Conservation (phyloP, 2,888 invertebrate genomes). For the Mactromeris polynyma region DNA sequence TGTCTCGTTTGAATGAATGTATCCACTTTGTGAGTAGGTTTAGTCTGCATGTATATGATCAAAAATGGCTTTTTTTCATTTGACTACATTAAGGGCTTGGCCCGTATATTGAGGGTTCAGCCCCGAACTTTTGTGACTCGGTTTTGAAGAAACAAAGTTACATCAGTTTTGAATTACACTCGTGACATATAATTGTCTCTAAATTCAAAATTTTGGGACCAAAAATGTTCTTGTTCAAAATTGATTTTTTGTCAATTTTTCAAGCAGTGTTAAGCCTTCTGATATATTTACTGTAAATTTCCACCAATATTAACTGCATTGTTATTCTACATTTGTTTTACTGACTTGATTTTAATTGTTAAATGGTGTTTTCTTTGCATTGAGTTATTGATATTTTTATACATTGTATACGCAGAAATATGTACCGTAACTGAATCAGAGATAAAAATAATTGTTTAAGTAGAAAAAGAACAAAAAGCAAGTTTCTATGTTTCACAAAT, state of each 20-base stretch:
- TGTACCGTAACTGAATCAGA: no score
- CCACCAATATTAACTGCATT: background rate
- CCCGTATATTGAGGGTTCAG: no score
- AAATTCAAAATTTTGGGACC: no score
- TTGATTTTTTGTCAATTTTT: no score
- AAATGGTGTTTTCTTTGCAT: background rate
- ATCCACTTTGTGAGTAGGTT: background rate
- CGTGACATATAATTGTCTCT: no score
- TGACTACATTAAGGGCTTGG: background rate
- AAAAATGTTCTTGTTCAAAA: no score
- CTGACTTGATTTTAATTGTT: background rate
- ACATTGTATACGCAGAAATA: background rate
- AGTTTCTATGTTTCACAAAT: no score
- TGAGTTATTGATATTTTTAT: background rate
- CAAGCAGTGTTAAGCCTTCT: background rate
- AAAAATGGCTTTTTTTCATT: background rate
- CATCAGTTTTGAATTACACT: no score
- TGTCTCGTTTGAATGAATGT: slow-evolving; percentile 11
- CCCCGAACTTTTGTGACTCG: background rate
- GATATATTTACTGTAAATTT: background rate
- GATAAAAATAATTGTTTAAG: no score
- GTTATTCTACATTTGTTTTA: background rate
- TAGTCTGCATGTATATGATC: background rate
- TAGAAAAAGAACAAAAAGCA: no score
- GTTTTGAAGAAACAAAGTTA: no score